Evolutionary conservation across 2,888 invertebrate genomes (phyloP), one percentile per base, ranked within the genome.

Genomic region (Cinara cedri): DNA sequence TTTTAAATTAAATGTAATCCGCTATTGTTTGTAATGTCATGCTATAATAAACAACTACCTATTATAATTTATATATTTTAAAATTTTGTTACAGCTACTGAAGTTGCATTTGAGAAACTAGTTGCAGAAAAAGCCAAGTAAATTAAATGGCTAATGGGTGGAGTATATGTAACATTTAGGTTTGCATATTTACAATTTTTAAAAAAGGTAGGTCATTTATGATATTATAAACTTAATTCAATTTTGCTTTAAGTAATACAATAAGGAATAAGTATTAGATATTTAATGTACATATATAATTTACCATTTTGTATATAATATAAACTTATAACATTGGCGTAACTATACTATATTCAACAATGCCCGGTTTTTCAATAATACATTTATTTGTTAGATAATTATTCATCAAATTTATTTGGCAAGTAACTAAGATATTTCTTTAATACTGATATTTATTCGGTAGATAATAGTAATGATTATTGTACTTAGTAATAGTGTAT

Each of bases 21-120:
- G n/a, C n/a, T n/a, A n/a, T n/a, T n/a, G n/a, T n/a, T n/a, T n/a
- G n/a, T n/a, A n/a, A n/a, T n/a, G n/a, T n/a, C n/a, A n/a, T n/a
- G n/a, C n/a, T n/a, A n/a, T n/a, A n/a, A n/a, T n/a, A n/a, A n/a
- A n/a, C n/a, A n/a, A n/a, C n/a, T n/a, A n/a, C n/a, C n/a, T n/a
- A n/a, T n/a, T n/a, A n/a, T n/a, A n/a, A n/a, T n/a, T n/a, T n/a
- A n/a, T n/a, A n/a, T n/a, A n/a, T n/a, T n/a, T n/a, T n/a, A n/a
- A n/a, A n/a, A 21, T 55, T 57, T 51, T 70, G 16, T 70, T 78
- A 24, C 9, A 78, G 78, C 78, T 68, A 19, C 68, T 60, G 60
- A 78, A 51, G 78, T 49, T 2, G 78, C 78, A 24, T 68, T 60
- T 16, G 42, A 68, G 1, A 78, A 78, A 44, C n/a, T 70, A 70